Evolutionary conservation across 2,113 vertebrate species (phyloP).

Genomic region (Ceyx melanurus): DNA sequence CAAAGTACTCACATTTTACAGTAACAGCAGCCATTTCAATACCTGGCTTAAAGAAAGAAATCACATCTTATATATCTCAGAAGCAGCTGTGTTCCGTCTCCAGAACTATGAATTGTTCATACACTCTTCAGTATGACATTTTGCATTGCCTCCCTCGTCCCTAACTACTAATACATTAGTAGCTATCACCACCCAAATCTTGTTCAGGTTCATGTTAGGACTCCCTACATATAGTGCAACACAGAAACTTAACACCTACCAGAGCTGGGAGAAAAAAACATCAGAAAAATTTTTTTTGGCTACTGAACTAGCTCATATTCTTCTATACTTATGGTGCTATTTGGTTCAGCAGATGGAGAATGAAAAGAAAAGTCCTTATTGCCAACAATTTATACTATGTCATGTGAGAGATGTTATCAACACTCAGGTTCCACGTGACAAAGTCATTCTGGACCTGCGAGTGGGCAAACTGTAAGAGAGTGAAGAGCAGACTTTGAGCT

Average conservation of each 20-base stretch:
- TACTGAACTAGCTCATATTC: conserved; percentile 13
- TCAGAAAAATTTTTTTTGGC: not conserved
- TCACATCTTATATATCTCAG: conserved; percentile 4
- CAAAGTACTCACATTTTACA: conserved; percentile 6
- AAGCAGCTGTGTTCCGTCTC: not conserved
- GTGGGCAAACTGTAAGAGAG: not conserved
- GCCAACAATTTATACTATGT: conserved; percentile 21
- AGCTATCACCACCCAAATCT: not conserved
- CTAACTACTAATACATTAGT: not conserved
- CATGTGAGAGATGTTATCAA: not conserved
- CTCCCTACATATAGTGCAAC: conserved; percentile 9
- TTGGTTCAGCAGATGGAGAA: conserved; percentile 42
- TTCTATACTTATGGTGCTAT: not conserved
- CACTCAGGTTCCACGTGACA: not conserved
- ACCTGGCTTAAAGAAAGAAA: conserved; percentile 49
- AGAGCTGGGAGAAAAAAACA: not conserved
- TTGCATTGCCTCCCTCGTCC: not conserved
- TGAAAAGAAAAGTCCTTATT: conserved; percentile 8
- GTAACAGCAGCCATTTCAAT: conserved; percentile 48
- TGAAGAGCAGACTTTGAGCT: not conserved
- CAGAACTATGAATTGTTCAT: not conserved
- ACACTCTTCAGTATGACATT: not conserved
- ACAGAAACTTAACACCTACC: conserved; percentile 24
- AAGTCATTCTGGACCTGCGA: not conserved
- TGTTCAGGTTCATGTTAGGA: conserved; percentile 1